Evolutionary conservation across 2,113 vertebrate genomes (phyloP).

Genomic region (Egretta garzetta): DNA sequence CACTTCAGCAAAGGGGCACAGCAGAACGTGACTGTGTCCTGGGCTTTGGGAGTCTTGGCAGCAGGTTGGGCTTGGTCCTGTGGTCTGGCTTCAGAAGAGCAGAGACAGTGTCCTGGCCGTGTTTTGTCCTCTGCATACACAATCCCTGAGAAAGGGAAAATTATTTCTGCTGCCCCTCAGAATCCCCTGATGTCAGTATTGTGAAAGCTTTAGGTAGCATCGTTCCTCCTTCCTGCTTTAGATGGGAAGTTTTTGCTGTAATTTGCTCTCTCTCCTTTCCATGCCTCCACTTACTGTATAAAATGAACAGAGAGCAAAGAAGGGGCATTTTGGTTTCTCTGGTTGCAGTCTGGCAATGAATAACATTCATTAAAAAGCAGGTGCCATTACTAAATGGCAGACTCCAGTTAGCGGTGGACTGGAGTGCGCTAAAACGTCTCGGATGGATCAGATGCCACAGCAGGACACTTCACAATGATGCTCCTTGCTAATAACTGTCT

Average conservation of each 20-base stretch:
- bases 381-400: background rate
- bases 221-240: background rate
- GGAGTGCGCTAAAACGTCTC: background rate
- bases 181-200: background rate
- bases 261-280: background rate
- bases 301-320: background rate
- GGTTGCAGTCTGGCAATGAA: background rate
- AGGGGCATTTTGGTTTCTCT: background rate
- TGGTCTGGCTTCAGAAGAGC: background rate
- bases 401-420: accelerated
- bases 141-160: background rate
- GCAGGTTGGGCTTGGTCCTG: background rate
- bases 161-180: background rate
- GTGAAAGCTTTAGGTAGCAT: background rate
- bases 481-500: background rate
- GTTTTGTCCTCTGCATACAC: background rate
- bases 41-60: background rate
- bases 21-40: accelerated
- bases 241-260: background rate
- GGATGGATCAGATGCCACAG: background rate
- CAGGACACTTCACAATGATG: background rate
- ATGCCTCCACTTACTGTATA: background rate
- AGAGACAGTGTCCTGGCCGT: background rate
- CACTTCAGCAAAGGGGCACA: background rate
- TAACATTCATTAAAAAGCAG: background rate